Evolutionary conservation across 1,140 invertebrate genomes (phyloP).

Genomic region (Drosophila oshimai): DNA sequence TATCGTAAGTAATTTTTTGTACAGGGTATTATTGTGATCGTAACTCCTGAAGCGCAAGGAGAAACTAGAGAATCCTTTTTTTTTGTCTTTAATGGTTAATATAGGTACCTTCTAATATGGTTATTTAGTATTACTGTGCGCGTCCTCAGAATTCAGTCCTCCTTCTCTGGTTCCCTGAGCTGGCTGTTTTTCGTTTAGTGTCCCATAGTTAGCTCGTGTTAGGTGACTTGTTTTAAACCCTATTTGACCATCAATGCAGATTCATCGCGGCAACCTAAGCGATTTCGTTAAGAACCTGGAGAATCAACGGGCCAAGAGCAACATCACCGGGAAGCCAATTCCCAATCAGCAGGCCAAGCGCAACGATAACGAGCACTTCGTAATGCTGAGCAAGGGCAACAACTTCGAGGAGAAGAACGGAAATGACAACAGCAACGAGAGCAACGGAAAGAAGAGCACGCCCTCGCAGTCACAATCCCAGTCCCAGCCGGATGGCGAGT

Average conservation of each 20-base stretch:
- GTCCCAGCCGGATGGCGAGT: conserved; percentile 36
- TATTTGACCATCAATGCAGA: conserved; percentile 36
- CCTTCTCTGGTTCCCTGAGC: too few relatives aligned
- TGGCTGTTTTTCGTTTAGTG: not conserved
- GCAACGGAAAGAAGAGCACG: conserved; percentile 32
- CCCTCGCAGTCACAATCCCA: not conserved
- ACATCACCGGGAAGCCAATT: not conserved
- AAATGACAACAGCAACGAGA: conserved; percentile 49
- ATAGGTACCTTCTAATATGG: too few relatives aligned
- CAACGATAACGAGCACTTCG: conserved; percentile 66
- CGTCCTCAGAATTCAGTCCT: too few relatives aligned
- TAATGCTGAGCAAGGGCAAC: conserved; percentile 61
- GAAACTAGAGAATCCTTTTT: too few relatives aligned
- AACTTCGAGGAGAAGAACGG: conserved; percentile 69
- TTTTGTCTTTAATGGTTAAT: not conserved
- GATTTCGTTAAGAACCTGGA: conserved; percentile 83
- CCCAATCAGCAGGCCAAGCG: conserved; percentile 29
- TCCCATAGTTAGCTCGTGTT: not conserved
- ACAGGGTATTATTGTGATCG: not conserved
- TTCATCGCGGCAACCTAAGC: conserved; percentile 79
- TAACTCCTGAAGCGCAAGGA: not conserved
- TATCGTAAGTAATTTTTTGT: conserved; percentile 83
- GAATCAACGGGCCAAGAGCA: conserved; percentile 70
- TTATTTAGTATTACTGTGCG: too few relatives aligned
- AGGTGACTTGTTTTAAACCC: conserved; percentile 1